phyloP scores from a whole-genome alignment of 2,888 invertebrate species.

The Dendrolimus pini region DNA sequence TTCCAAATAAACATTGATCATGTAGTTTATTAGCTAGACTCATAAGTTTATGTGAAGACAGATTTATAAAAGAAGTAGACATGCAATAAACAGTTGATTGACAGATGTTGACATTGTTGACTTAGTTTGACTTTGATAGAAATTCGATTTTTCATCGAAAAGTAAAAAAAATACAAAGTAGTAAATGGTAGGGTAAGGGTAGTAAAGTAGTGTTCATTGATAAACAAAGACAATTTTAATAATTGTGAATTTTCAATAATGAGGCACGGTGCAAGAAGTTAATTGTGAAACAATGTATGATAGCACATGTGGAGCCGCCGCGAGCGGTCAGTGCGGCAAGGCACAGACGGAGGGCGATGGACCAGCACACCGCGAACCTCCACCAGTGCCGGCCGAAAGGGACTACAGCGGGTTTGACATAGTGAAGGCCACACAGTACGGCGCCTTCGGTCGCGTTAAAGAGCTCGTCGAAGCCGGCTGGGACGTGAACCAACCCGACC shows the following conservation, averaged over 20 bases:
- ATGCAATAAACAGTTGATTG: too few relatives aligned
- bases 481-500: constrained; percentile 96
- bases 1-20: too few relatives aligned
- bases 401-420: constrained; percentile 93
- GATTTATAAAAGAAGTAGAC: too few relatives aligned
- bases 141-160: too few relatives aligned
- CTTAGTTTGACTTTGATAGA: too few relatives aligned
- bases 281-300: constrained; percentile 75
- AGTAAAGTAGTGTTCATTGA: too few relatives aligned
- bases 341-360: constrained; percentile 79
- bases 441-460: constrained; percentile 87
- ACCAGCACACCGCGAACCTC: constrained; percentile 78
- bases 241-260: neutral
- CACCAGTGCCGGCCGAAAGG: constrained; percentile 74
- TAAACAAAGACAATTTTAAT: too few relatives aligned
- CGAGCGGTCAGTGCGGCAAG: constrained; percentile 79
- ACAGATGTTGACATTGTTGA: too few relatives aligned
- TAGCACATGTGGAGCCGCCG: constrained; percentile 83
- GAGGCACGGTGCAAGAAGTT: neutral
- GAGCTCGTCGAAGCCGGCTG: constrained; percentile 94
- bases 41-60: too few relatives aligned
- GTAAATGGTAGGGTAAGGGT: too few relatives aligned
- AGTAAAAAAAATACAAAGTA: too few relatives aligned
- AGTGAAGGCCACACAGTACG: constrained; percentile 97
- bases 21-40: too few relatives aligned